These are phyloP conservation scores for Drosophila truncata DNA, from an alignment of 1,140 invertebrate genomes.

Conservation along the genomic window DNA sequence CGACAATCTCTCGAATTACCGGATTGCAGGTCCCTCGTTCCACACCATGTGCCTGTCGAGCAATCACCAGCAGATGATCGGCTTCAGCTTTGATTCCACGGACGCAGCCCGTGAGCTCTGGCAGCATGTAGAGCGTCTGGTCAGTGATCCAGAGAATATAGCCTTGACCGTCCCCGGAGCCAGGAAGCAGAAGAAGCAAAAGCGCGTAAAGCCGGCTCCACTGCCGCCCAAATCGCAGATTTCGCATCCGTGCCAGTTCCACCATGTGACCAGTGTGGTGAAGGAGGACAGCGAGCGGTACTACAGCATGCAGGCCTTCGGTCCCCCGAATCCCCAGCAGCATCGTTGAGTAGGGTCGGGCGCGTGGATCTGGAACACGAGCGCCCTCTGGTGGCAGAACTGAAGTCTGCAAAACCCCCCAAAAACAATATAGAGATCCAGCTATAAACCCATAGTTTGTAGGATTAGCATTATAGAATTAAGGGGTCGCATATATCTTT, in stretches of 20 bases:
- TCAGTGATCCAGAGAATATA: conserved; percentile 93
- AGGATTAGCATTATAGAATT: conserved; percentile 1
- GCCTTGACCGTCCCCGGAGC: conserved; percentile 89
- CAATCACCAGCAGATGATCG: conserved; percentile 87
- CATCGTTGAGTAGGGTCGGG: conserved; percentile 82
- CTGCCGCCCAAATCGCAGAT: conserved; percentile 93
- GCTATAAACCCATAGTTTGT: conserved; percentile 24
- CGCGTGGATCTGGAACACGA: conserved; percentile 80
- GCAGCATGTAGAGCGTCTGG: conserved; percentile 89
- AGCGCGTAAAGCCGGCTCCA: conserved; percentile 86
- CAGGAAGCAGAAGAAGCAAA: conserved; percentile 87
- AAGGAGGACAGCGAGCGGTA: conserved; percentile 89
- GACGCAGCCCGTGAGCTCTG: conserved; percentile 90
- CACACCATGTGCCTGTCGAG: conserved; percentile 93
- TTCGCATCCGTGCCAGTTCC: conserved; percentile 94
- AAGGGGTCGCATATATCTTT: not conserved
- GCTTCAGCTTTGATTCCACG: conserved; percentile 92
- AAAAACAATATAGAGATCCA: conserved; percentile 24
- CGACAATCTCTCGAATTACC: conserved; percentile 89
- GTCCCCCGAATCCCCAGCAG: conserved; percentile 78
- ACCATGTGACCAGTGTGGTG: conserved; percentile 93
- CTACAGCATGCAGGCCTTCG: conserved; percentile 89
- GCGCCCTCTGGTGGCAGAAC: conserved; percentile 81
- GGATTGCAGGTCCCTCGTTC: conserved; percentile 89
- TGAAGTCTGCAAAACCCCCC: conserved; percentile 28